These are phyloP conservation scores for Neostethus bicornis DNA, from an alignment of 2,797 vertebrate genomes.

Conservation along the genomic window DNA sequence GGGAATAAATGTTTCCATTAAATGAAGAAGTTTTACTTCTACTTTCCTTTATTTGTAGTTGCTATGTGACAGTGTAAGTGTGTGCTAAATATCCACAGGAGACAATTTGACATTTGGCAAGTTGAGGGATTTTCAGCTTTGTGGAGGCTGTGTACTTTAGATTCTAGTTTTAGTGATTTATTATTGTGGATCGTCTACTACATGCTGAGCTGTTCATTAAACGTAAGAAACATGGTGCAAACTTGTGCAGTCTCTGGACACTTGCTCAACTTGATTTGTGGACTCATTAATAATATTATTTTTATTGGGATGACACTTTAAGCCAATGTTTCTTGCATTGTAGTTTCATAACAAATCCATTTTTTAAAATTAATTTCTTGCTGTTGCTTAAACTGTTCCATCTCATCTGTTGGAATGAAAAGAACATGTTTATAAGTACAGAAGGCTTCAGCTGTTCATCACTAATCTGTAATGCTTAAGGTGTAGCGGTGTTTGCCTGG, in stretches of 20 bases:
- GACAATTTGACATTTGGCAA: slow-evolving; percentile 36
- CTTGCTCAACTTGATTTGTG: neutral
- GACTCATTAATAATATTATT: neutral
- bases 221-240: neutral
- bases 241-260: neutral
- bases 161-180: slow-evolving; percentile 14
- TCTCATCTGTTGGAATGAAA: too few species aligned
- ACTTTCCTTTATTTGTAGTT: slow-evolving; percentile 51
- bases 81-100: slow-evolving; percentile 33
- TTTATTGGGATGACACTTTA: neutral
- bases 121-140: slow-evolving; percentile 6
- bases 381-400: too few species aligned
- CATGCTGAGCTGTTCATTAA: slow-evolving; percentile 15
- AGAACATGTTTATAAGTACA: neutral
- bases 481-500: slow-evolving; percentile 94
- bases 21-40: slow-evolving; percentile 24
- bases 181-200: slow-evolving; percentile 6
- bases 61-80: slow-evolving; percentile 49
- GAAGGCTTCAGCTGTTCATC: neutral
- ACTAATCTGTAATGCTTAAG: slow-evolving; percentile 69
- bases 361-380: too few species aligned
- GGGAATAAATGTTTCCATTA: slow-evolving; percentile 35
- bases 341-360: too few species aligned
- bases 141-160: neutral
- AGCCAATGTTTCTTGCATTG: slow-evolving; percentile 1